Evolutionary conservation across 2,888 invertebrate genomes (phyloP), one percentile per base, ranked within the genome.

Genomic region (Sarcophaga carnaria): DNA sequence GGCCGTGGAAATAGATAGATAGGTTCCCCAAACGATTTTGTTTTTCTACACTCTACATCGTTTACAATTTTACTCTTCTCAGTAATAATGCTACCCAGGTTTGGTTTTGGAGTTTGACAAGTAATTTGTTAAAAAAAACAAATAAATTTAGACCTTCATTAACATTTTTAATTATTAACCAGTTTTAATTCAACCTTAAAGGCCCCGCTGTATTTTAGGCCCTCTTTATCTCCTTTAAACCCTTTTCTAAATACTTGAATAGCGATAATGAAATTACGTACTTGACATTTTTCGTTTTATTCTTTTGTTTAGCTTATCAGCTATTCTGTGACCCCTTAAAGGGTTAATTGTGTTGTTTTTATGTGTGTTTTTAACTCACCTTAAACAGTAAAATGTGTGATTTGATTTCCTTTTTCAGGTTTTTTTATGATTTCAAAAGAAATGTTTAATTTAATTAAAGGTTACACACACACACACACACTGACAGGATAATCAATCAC

Each of bases 361-460:
- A 25, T 64, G 11, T 71, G 63, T 71, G 20, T 22, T 12, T 71
- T 69, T 49, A 72, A 70, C 71, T 80, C 80, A 80, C 84, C 76
- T 85, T 66, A 22, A 10, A 14, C 25, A 25, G n/a, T 45, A 62
- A 49, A 17, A 20, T 12, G 1, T 37, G 8, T 37, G 37, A 37
- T 37, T 37, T 37, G 37, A 14, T 54, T 59, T 88, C 84, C 63
- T 54, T 80, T 64, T 78, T 27, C 45, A 12, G 22, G 20, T 77
- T 60, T 47, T 12, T 14, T n/a, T 17, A 22, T 59, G 67, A 71
- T 62, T 62, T 3, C 14, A 71, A 83, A 47, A 54, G 27, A 64
- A 74, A 8, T 63, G 54, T 45, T 17, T 27, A 49, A 70, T 74
- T 87, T 80, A 84, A 80, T 76, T 76, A 76, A 71, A 76, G 47